A percentile compares a stretch with the other conserved stretches of the same genome.
Evolutionary conservation across 2,113 vertebrate species (phyloP).

Genomic region (Embiotoca jacksoni): DNA sequence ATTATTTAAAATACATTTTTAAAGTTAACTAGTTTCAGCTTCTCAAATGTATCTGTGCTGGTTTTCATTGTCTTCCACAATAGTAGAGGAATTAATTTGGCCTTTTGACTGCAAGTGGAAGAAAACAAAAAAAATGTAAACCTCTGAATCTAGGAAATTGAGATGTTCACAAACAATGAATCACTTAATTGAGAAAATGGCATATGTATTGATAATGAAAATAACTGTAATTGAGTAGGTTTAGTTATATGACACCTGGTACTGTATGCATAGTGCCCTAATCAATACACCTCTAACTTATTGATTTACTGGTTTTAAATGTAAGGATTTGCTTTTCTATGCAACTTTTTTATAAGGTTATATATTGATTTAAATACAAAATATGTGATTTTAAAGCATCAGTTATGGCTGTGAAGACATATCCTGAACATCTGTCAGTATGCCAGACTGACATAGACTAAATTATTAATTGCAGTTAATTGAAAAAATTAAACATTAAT

Average conservation of each 20-base stretch:
- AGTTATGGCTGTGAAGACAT: not conserved
- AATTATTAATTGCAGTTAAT: constrained; percentile 17
- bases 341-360: not conserved
- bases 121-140: too few species aligned
- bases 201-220: too few species aligned
- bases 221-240: too few species aligned
- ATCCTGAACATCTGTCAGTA: constrained; percentile 14
- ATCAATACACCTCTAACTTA: too few species aligned
- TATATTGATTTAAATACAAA: not conserved
- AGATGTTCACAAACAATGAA: too few species aligned
- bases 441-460: not conserved
- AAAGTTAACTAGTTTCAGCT: not conserved
- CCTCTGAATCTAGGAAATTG: too few species aligned
- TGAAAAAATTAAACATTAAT: not conserved
- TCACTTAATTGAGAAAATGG: too few species aligned
- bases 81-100: too few species aligned
- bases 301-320: too few species aligned
- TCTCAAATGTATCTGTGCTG: not conserved
- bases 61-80: not conserved
- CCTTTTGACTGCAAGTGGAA: too few species aligned
- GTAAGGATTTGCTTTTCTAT: not conserved
- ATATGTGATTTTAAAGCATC: not conserved
- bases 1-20: not conserved
- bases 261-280: too few species aligned
- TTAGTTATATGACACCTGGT: too few species aligned